Conservation (phyloP, 92 coral and sea anemone genomes). For the Palythoa grandis region DNA sequence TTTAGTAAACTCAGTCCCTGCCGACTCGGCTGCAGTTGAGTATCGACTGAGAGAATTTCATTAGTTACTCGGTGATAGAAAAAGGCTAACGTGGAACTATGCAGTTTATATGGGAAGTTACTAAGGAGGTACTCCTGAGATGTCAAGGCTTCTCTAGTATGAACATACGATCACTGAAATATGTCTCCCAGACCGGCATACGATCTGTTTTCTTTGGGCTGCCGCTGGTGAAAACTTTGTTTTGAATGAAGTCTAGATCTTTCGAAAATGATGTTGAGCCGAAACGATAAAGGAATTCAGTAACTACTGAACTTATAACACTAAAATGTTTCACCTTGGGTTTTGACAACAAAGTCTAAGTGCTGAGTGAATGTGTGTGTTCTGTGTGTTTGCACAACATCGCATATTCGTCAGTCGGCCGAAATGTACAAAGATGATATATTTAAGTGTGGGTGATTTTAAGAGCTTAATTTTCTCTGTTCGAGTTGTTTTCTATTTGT, state of each 20-base stretch:
- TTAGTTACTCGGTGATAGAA: not conserved
- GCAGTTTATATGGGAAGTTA: not conserved
- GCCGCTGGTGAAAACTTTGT: not conserved
- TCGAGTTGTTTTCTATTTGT: too few species aligned
- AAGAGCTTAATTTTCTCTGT: too few species aligned
- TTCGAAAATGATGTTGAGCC: not conserved
- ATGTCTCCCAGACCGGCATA: not conserved
- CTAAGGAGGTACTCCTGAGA: not conserved
- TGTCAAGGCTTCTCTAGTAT: not conserved
- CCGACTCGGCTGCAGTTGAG: not conserved
- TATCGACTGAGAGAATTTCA: not conserved
- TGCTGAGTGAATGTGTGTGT: too few species aligned
- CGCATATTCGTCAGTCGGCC: too few species aligned
- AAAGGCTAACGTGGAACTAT: not conserved
- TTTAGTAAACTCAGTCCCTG: not conserved
- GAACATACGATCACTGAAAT: conserved; percentile 3
- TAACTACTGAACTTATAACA: not conserved
- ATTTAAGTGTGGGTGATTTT: too few species aligned
- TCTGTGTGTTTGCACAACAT: too few species aligned
- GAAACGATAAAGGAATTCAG: conserved; percentile 14
- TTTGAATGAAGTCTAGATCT: not conserved
- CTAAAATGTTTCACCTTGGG: too few species aligned
- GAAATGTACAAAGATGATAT: too few species aligned
- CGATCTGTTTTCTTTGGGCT: conserved; percentile 6
- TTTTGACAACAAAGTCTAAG: too few species aligned